phyloP scores from a whole-genome alignment of 1,140 invertebrate genomes.

The Goniozus legneri region DNA sequence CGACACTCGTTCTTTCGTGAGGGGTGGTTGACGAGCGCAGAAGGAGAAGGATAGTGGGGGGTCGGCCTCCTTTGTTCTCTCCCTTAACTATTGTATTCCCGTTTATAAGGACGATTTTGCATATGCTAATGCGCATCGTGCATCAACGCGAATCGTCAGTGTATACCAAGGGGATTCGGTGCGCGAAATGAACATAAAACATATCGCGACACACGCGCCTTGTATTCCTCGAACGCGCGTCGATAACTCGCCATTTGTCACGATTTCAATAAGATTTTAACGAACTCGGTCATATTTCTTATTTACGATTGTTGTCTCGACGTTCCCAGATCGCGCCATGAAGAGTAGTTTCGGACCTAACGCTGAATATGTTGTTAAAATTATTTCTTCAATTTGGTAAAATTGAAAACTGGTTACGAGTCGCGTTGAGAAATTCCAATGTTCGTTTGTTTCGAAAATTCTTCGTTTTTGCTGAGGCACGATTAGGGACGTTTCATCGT shows the following conservation, averaged over 20 bases:
- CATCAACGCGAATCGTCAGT: background rate
- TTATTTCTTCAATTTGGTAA: too few relatives aligned
- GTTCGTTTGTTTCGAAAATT: background rate
- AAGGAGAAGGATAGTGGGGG: background rate
- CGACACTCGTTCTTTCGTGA: background rate
- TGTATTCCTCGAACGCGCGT: background rate
- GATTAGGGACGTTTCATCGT: slow-evolving; percentile 20
- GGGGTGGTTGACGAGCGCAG: too few relatives aligned
- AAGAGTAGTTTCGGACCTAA: too few relatives aligned
- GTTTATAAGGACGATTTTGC: background rate
- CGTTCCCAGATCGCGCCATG: too few relatives aligned
- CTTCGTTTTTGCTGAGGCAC: background rate
- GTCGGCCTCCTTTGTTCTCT: background rate
- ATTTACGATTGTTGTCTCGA: too few relatives aligned
- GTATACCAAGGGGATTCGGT: too few relatives aligned
- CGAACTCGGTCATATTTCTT: too few relatives aligned
- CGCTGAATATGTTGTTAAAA: too few relatives aligned
- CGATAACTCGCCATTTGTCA: too few relatives aligned
- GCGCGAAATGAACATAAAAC: background rate
- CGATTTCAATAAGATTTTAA: too few relatives aligned
- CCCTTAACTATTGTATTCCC: background rate
- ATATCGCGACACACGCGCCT: background rate
- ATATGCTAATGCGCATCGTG: background rate
- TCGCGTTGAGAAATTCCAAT: background rate
- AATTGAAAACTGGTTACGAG: too few relatives aligned